Evolutionary conservation across 2,888 invertebrate genomes (phyloP).

Genomic region (Acleris literana): DNA sequence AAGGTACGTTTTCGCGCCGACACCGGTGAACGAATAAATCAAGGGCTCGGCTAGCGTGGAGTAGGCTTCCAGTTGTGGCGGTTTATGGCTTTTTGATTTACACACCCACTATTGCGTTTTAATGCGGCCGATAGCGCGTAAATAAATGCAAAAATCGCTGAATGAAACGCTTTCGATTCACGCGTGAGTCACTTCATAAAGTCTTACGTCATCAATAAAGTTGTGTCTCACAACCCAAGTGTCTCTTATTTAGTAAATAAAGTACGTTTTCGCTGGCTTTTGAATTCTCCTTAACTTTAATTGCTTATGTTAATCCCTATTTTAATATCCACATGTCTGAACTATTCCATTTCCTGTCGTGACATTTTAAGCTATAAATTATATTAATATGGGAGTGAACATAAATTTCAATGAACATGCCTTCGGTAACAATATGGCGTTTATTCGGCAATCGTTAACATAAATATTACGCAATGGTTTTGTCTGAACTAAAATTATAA

Average conservation of each 20-base stretch:
- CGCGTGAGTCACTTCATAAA: neutral
- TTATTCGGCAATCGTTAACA: conserved; percentile 34
- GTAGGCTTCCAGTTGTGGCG: conserved; percentile 72
- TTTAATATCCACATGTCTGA: conserved; percentile 30
- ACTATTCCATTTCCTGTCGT: conserved; percentile 32
- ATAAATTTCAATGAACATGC: conserved; percentile 30
- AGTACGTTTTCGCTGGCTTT: conserved; percentile 18
- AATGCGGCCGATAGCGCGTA: conserved; percentile 54
- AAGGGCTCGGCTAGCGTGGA: conserved; percentile 71
- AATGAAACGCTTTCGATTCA: conserved; percentile 41
- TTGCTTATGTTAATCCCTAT: conserved; percentile 28
- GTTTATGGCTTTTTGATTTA: conserved; percentile 76
- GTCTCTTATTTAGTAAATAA: neutral
- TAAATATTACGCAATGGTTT: conserved; percentile 28
- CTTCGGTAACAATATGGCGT: conserved; percentile 33
- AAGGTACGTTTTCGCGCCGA: conserved; percentile 77
- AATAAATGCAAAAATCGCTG: conserved; percentile 48
- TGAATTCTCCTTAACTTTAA: conserved; percentile 29
- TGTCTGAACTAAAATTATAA: conserved; percentile 14
- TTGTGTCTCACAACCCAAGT: neutral
- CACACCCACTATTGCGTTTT: conserved; percentile 64
- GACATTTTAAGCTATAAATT: conserved; percentile 34
- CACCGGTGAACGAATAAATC: conserved; percentile 77
- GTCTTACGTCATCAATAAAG: conserved; percentile 1
- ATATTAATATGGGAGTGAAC: conserved; percentile 34